Conservation (phyloP, 2,113 vertebrate species). For the Protobothrops flavoviridis region DNA sequence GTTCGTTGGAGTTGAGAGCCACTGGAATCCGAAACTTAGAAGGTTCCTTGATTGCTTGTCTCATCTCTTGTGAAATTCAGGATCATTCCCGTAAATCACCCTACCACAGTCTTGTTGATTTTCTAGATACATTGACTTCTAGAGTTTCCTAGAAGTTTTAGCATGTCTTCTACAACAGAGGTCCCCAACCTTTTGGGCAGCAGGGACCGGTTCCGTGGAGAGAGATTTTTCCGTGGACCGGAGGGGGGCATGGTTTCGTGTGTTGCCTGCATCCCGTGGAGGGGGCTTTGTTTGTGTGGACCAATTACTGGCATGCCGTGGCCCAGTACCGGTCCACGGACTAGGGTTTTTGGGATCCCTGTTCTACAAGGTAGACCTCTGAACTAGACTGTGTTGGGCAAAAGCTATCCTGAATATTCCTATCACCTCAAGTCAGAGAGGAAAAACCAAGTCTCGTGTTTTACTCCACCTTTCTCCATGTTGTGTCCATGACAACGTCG, state of each 20-base stretch:
- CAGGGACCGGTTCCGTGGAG: no score
- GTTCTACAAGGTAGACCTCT: background rate
- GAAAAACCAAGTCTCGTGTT: no score
- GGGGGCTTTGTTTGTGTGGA: no score
- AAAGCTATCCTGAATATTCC: background rate
- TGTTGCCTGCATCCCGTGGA: no score
- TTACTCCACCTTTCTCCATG: background rate
- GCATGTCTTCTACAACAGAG: background rate
- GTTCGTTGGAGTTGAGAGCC: no score
- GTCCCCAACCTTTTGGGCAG: no score
- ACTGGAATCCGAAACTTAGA: background rate
- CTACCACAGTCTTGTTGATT: background rate
- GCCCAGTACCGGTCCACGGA: no score
- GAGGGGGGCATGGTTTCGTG: no score
- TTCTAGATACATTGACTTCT: background rate
- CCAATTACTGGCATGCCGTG: no score
- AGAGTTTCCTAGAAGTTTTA: background rate
- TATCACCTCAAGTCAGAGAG: rapidly evolving
- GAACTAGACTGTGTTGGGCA: background rate
- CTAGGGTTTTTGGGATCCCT: no score
- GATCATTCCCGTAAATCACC: background rate
- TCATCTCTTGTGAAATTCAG: background rate
- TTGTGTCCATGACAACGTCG: background rate
- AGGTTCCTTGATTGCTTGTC: background rate
- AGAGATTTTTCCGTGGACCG: no score